Evolutionary conservation across 2,888 invertebrate species (phyloP).

Genomic region (Plemyria rubiginata): DNA sequence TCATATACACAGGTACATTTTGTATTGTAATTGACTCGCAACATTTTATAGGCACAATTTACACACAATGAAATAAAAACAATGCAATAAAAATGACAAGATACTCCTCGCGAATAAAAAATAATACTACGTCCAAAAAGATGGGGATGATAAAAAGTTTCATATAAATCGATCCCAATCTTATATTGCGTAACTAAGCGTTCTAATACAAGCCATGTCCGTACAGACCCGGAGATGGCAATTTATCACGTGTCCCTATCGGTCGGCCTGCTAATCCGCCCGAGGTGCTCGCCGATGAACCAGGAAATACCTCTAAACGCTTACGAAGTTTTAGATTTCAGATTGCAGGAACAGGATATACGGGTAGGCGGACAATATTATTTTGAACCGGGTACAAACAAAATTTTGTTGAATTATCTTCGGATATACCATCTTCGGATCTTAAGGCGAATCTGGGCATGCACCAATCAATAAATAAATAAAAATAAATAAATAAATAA

Average conservation of each 20-base stretch:
- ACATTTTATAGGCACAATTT: too few species aligned
- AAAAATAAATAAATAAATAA: too few species aligned
- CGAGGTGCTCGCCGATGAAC: slow-evolving; percentile 25
- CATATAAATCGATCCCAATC: slow-evolving; percentile 13
- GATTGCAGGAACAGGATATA: slow-evolving; percentile 12
- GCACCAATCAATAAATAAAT: too few species aligned
- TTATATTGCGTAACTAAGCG: slow-evolving; percentile 22
- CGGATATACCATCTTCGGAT: too few species aligned
- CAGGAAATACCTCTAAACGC: slow-evolving; percentile 23
- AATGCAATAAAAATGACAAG: too few species aligned
- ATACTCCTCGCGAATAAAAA: too few species aligned
- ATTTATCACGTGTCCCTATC: slow-evolving; percentile 32
- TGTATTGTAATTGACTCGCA: too few species aligned
- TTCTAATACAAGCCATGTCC: slow-evolving; percentile 19
- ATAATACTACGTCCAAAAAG: too few species aligned
- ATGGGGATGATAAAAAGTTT: not conserved
- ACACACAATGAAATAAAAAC: too few species aligned
- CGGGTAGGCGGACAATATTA: not conserved
- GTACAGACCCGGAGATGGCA: slow-evolving; percentile 24
- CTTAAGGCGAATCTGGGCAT: too few species aligned
- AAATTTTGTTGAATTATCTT: not conserved
- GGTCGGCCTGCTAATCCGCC: slow-evolving; percentile 25
- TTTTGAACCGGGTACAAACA: not conserved
- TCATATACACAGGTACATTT: too few species aligned
- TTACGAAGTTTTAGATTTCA: slow-evolving; percentile 18